Conservation (phyloP, 2,797 vertebrate genomes). For the Oreortyx pictus region DNA sequence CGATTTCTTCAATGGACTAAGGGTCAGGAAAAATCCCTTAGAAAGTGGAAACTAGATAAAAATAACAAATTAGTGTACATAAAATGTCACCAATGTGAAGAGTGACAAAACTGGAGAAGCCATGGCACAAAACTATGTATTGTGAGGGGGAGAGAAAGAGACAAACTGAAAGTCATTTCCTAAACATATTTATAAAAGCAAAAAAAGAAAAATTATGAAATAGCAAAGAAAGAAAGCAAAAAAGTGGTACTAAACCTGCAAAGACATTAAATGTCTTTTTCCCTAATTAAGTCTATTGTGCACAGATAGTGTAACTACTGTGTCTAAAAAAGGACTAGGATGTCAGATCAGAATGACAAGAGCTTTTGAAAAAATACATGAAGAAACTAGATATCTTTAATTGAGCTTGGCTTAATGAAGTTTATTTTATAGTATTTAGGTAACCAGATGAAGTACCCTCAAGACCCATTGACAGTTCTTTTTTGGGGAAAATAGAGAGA, state of each 20-base stretch:
- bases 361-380: background rate
- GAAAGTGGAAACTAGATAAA: background rate
- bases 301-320: background rate
- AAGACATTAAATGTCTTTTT: background rate
- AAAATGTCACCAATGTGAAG: background rate
- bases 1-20: background rate
- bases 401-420: background rate
- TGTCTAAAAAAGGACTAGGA: background rate
- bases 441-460: background rate
- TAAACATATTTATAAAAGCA: background rate
- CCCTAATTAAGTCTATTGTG: background rate
- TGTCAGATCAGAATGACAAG: background rate
- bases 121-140: background rate
- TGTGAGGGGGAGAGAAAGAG: background rate
- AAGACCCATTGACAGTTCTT: background rate
- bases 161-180: background rate
- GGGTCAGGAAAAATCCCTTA: background rate
- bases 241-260: background rate
- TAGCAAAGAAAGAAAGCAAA: background rate
- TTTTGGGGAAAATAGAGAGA: background rate
- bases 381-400: background rate
- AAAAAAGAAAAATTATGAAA: background rate
- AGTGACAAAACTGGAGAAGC: background rate
- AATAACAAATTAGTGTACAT: background rate
- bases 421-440: background rate